phyloP scores from a whole-genome alignment of 2,113 vertebrate species.

The Callithrix jacchus region DNA sequence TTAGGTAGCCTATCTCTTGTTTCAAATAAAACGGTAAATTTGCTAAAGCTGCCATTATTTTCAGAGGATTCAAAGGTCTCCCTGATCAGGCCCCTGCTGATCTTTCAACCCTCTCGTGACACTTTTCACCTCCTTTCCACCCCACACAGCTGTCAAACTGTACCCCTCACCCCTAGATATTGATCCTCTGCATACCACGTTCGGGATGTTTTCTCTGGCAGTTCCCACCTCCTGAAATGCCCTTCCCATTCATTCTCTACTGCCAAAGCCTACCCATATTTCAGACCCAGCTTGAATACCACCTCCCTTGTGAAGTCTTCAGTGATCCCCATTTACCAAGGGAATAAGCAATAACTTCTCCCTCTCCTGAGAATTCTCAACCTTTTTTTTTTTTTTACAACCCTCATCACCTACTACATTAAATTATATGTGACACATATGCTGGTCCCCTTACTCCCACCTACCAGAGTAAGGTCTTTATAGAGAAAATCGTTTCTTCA shows the following conservation, averaged over 20 bases:
- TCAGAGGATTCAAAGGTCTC: not conserved
- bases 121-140: not conserved
- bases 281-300: not conserved
- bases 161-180: rapidly evolving
- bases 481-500: not conserved
- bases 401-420: not conserved
- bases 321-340: not conserved
- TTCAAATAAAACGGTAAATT: not conserved
- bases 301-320: not conserved
- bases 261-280: not conserved
- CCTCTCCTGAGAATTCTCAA: not conserved
- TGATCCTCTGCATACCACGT: rapidly evolving
- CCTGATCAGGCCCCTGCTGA: not conserved
- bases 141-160: not conserved
- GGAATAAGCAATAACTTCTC: not conserved
- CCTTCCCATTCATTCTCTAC: not conserved
- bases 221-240: not conserved
- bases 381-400: not conserved
- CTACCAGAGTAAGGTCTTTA: not conserved
- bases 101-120: not conserved
- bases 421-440: not conserved
- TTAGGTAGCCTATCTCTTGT: not conserved
- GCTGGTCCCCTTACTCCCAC: not conserved
- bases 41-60: not conserved
- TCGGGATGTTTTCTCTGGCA: not conserved